phyloP scores from a whole-genome alignment of 2,888 invertebrate species.

The Ophioninae sp. region DNA sequence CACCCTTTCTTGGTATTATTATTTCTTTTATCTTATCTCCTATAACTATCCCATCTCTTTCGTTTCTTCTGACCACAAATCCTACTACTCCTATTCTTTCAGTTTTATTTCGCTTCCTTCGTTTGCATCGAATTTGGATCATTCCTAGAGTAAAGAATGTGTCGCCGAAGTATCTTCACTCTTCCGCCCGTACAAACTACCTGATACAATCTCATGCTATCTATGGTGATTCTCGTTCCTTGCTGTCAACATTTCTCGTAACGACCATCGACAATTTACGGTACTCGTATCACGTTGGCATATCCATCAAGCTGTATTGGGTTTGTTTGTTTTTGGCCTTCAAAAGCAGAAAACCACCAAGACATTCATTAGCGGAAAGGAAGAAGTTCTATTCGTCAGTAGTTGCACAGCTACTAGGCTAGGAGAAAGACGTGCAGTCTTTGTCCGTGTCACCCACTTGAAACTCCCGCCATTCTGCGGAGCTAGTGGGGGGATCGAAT shows the following conservation, averaged over 20 bases:
- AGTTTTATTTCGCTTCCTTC: constrained; percentile 3
- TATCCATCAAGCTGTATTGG: not conserved
- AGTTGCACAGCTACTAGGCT: too few species aligned
- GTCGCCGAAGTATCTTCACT: constrained; percentile 62
- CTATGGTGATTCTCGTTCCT: constrained; percentile 69
- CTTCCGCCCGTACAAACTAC: constrained; percentile 66
- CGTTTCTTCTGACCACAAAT: constrained; percentile 28
- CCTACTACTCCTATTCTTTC: constrained; percentile 23
- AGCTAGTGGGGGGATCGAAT: too few species aligned
- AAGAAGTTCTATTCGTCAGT: too few species aligned
- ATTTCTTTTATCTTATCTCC: constrained; percentile 24
- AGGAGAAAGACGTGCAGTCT: too few species aligned
- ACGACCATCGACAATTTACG: not conserved
- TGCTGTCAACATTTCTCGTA: not conserved
- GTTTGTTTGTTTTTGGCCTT: too few species aligned
- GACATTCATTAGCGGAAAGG: too few species aligned
- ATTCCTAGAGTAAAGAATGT: constrained; percentile 29
- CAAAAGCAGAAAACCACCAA: too few species aligned
- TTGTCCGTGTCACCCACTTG: too few species aligned
- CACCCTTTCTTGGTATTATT: constrained; percentile 44
- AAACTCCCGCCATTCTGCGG: too few species aligned
- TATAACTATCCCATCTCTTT: constrained; percentile 4
- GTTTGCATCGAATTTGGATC: constrained; percentile 40
- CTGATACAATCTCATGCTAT: constrained; percentile 75
- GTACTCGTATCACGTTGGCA: constrained; percentile 1